Evolutionary conservation across 2,113 vertebrate genomes (phyloP).

Genomic region (Dolichallabes microphthalmus): DNA sequence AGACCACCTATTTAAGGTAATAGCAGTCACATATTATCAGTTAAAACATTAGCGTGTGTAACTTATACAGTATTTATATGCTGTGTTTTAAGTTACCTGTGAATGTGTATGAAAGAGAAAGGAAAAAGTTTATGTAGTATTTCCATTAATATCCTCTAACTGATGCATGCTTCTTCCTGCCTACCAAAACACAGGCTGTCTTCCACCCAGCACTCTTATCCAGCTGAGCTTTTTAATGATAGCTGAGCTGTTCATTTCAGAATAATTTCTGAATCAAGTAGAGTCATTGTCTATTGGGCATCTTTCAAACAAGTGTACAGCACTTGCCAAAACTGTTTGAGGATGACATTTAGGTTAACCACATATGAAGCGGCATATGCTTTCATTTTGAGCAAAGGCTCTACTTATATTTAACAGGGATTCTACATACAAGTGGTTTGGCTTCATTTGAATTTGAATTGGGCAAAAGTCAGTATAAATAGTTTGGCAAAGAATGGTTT

Average conservation of each 20-base stretch:
- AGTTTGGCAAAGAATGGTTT: neutral
- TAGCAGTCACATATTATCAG: too few species aligned
- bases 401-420: conserved; percentile 10
- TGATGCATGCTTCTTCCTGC: conserved; percentile 6
- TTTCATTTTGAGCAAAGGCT: neutral
- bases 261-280: neutral
- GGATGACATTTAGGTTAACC: conserved; percentile 22
- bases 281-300: neutral
- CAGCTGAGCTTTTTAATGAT: conserved; percentile 26
- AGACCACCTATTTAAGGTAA: too few species aligned
- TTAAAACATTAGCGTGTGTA: too few species aligned
- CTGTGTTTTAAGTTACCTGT: conserved; percentile 2
- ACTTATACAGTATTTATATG: neutral
- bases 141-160: neutral
- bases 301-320: conserved; percentile 11
- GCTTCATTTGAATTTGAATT: neutral
- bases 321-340: neutral
- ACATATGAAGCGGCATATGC: conserved; percentile 17
- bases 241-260: conserved; percentile 27
- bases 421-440: conserved; percentile 6
- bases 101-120: neutral
- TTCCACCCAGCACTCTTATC: neutral
- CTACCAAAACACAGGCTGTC: conserved; percentile 32
- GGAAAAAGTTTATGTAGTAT: neutral
- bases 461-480: neutral